Conservation (phyloP, 2,888 invertebrate genomes). For the Bimastos eiseni region DNA sequence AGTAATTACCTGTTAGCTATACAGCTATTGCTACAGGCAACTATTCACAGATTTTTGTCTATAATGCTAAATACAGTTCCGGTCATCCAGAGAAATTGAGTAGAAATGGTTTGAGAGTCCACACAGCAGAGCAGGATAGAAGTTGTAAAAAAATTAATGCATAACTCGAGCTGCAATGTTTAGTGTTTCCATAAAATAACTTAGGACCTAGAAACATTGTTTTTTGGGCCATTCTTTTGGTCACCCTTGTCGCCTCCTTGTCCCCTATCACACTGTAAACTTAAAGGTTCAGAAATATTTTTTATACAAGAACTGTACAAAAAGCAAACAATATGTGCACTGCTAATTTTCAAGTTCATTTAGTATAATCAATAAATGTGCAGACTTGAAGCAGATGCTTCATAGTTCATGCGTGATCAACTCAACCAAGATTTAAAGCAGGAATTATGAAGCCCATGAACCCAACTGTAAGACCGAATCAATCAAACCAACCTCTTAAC, state of each 20-base stretch:
- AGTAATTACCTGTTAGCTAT: not conserved
- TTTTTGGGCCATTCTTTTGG: too few species aligned
- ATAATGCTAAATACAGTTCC: not conserved
- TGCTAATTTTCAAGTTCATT: not conserved
- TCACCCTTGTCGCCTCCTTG: too few species aligned
- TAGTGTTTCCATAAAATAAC: too few species aligned
- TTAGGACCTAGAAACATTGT: too few species aligned
- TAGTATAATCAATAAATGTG: not conserved
- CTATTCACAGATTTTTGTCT: not conserved
- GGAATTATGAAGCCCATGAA: not conserved
- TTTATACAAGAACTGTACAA: not conserved
- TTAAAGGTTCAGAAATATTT: too few species aligned
- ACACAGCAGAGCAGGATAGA: not conserved
- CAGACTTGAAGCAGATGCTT: not conserved
- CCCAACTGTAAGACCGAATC: not conserved
- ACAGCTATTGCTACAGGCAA: not conserved
- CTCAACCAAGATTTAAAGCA: not conserved
- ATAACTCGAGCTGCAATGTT: too few species aligned
- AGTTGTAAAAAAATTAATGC: too few species aligned
- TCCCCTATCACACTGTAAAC: too few species aligned
- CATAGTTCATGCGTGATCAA: not conserved
- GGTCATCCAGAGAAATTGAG: not conserved
- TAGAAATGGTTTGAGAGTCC: not conserved
- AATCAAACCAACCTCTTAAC: not conserved
- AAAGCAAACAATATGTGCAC: not conserved